Evolutionary conservation across 2,888 invertebrate genomes (phyloP), one percentile per base, ranked within the genome.

Genomic region (Drosophila cognata): DNA sequence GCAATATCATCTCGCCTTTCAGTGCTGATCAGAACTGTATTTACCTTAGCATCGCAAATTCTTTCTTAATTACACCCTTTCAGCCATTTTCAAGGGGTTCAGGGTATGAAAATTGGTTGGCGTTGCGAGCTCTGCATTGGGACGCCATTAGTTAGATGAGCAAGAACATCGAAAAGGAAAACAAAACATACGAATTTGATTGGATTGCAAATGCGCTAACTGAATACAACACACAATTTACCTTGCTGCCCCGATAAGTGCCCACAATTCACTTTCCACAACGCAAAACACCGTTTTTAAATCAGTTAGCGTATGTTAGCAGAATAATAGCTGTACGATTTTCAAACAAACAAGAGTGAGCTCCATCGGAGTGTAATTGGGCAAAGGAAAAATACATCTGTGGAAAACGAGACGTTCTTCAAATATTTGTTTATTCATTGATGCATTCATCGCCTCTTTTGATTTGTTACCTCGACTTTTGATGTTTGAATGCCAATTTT

Each of bases 91-190:
- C 43, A 43, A 13, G 11, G 11, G 6, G 43, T 6, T 21, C 25
- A 35, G 16, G 29, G 46, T 25, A 56, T 52, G 46, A 11, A 55
- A 70, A 62, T 63, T 55, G 33, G 56, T 61, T 66, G 63, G 35
- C 48, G 36, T 59, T 67, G 53, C 76, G 57, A 68, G 59, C 60
- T 59, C 28, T 48, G 80, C 66, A 50, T 46, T 60, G 65, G 62
- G 41, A 71, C 33, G 63, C 84, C 87, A 89, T 82, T 89, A 84
- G 79, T 64, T 84, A 78, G 84, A 84, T 87, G 82, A 84, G 63
- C 56, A 46, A 52, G 53, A 25, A 28, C 16, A n/a, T 10, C 41
- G 29, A 57, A 48, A 52, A 48, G 13, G 16, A 72, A 72, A 57
- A 11, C 36, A 31, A 29, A 65, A 58, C 29, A 21, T 57, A 53